These are phyloP conservation scores for Sturnus vulgaris DNA, from an alignment of 2,113 vertebrate genomes.

Conservation along the genomic window DNA sequence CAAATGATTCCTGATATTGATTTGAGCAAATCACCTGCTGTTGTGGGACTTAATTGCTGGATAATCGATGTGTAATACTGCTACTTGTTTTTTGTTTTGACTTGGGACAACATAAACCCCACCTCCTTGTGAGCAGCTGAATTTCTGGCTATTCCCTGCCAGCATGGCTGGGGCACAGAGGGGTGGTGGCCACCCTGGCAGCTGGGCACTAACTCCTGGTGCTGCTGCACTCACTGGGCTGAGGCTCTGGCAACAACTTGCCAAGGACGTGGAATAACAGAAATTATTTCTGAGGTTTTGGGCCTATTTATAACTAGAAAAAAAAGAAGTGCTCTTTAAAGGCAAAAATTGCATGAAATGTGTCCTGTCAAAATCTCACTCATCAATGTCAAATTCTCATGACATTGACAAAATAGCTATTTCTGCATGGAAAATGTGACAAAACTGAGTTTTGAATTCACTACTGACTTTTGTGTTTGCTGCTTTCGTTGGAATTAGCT, in stretches of 20 bases:
- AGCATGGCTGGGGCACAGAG: accelerated
- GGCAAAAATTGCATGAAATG: slow-evolving; percentile 20
- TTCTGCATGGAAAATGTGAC: slow-evolving; percentile 35
- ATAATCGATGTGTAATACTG: not conserved
- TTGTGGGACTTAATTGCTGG: not conserved
- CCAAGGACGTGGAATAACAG: not conserved
- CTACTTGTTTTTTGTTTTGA: not conserved
- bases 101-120: not conserved
- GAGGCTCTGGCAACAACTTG: not conserved
- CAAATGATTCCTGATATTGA: not conserved
- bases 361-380: slow-evolving; percentile 49
- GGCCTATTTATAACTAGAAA: not conserved
- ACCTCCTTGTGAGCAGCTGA: not conserved
- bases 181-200: accelerated
- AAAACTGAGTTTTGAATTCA: not conserved
- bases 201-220: not conserved
- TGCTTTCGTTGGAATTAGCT: slow-evolving; percentile 3
- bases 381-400: slow-evolving; percentile 37
- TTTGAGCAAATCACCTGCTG: not conserved
- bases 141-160: not conserved
- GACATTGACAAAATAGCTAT: slow-evolving; percentile 48
- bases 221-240: not conserved
- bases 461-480: not conserved
- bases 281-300: not conserved
- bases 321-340: not conserved